Percentiles rank a stretch among this genome's conserved stretches.
These are phyloP conservation scores for Nomada flava DNA, from an alignment of 2,888 invertebrate genomes.

Conservation along the genomic window DNA sequence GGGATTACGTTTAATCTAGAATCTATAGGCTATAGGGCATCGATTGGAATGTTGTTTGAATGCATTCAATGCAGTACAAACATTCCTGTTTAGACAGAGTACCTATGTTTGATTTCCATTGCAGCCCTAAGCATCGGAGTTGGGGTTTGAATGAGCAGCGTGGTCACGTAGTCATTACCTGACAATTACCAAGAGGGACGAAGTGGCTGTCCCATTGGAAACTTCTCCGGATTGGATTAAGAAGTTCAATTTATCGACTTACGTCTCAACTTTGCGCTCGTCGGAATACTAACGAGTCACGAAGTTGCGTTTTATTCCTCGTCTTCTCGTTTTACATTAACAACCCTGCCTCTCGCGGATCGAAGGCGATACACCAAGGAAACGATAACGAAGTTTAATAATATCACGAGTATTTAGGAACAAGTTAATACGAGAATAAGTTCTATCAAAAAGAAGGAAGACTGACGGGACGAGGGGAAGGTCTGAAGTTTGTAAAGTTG, in stretches of 20 bases:
- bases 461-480: background rate
- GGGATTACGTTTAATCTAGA: background rate
- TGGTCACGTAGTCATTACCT: constrained; percentile 23
- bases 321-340: constrained; percentile 7
- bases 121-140: background rate
- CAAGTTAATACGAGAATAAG: constrained; percentile 8
- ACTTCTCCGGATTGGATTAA: constrained; percentile 38
- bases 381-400: constrained; percentile 1
- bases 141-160: background rate
- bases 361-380: background rate
- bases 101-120: background rate
- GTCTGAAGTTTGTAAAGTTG: background rate
- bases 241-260: constrained; percentile 49
- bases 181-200: constrained; percentile 23
- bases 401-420: constrained; percentile 13
- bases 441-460: background rate
- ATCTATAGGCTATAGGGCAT: background rate
- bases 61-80: background rate
- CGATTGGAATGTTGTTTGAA: background rate
- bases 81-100: too few species aligned
- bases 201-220: constrained; percentile 2
- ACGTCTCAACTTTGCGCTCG: constrained; percentile 39
- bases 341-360: background rate
- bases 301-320: constrained; percentile 24
- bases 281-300: constrained; percentile 43